Percentiles rank a stretch among this genome's conserved stretches.
phyloP scores from a whole-genome alignment of 2,113 vertebrate species.

The Solenodon paradoxus region DNA sequence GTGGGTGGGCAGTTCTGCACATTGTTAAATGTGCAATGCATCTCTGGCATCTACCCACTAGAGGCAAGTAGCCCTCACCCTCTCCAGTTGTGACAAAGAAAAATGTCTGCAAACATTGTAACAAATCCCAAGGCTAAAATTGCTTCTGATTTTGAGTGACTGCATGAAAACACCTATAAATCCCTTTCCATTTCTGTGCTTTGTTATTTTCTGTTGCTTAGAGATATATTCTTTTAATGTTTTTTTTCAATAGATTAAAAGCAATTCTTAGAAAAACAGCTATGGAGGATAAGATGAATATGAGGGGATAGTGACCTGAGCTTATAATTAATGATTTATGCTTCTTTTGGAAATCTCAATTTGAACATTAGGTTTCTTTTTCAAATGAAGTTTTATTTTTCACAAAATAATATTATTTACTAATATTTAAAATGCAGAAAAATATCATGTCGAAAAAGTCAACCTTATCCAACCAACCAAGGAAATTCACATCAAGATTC shows the following conservation, averaged over 20 bases:
- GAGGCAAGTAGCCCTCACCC: background rate
- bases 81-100: background rate
- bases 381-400: background rate
- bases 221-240: background rate
- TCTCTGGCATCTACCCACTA: background rate
- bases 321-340: background rate
- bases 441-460: background rate
- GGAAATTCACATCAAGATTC: background rate
- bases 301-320: background rate
- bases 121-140: background rate
- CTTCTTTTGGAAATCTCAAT: background rate
- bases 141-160: background rate
- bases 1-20: background rate
- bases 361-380: background rate
- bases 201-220: background rate
- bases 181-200: background rate
- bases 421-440: background rate
- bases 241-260: background rate
- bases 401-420: background rate
- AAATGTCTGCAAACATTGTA: background rate
- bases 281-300: background rate
- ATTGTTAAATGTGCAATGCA: background rate
- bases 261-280: background rate
- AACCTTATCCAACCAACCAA: background rate
- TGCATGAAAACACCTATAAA: background rate